Conservation (phyloP, 2,797 vertebrate species). For the Eupleurogrammus muticus region DNA sequence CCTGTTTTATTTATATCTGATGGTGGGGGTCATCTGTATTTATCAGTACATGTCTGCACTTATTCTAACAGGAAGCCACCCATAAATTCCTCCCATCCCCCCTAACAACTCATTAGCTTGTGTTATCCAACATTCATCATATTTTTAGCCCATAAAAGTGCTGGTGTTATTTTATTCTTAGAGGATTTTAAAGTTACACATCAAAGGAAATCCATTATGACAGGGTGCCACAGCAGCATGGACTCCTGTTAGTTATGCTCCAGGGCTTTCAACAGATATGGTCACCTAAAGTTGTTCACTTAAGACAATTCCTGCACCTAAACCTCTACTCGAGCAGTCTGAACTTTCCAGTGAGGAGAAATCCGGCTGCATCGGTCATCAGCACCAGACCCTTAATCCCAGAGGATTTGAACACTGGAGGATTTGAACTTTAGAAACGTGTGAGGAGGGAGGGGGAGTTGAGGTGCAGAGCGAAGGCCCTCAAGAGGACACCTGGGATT, state of each 20-base stretch:
- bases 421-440: neutral
- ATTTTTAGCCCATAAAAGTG: neutral
- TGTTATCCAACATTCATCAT: neutral
- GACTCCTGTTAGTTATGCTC: constrained; percentile 45
- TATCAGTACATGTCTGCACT: neutral
- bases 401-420: neutral
- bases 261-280: constrained; percentile 27
- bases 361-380: neutral
- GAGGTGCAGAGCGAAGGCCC: no score
- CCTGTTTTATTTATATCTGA: neutral
- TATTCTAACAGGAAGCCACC: constrained; percentile 11
- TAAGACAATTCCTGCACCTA: constrained; percentile 1
- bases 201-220: constrained; percentile 47
- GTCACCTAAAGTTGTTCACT: constrained; percentile 21
- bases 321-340: neutral
- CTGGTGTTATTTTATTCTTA: constrained; percentile 28
- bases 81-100: neutral
- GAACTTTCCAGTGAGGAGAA: neutral
- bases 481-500: no score
- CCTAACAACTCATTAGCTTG: neutral
- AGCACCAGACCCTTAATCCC: neutral
- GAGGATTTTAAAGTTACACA: constrained; percentile 37
- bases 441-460: neutral
- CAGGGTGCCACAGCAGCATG: constrained; percentile 42
- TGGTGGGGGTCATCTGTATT: neutral